Evolutionary conservation across 1,140 invertebrate genomes (phyloP), one percentile per base, ranked within the genome.

Genomic region (Drosophila athabasca): DNA sequence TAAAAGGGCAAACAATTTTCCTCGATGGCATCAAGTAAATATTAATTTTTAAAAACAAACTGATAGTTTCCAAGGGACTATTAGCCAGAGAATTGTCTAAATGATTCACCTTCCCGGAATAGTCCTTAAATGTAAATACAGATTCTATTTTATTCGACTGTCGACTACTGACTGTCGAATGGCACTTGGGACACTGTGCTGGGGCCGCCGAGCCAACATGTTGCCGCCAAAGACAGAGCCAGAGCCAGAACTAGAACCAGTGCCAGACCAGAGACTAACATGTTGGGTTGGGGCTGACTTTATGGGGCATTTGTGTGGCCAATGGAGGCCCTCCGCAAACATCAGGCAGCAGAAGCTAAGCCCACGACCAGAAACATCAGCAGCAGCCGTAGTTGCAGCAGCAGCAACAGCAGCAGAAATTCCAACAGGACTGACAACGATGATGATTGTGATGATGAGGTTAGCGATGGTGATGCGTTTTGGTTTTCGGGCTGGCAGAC

Each of bases 191-290:
- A 7, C 59, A 67, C 52, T 69, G 65, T 69, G n/a, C 50, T 54
- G 75, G 62, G 69, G 46, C 50, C 17, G 46, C 50, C 17, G 58
- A 70, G 57, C 70, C 70, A 79, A 79, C 77, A 79, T 80, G 77
- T 79, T 79, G 70, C 50, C 15, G 24, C 8, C 26, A 35, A 6
- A 39, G 51, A 6, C 51, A 39, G 31, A 29, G 15, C 2, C 29
- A 26, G 31, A 15, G 26, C 22, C n/a, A 13, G 59, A 15, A 1
- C 17, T 19, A 19, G 17, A 19, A 19, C 17, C n/a, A n/a, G n/a
- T n/a, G 35, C 24, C 41, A 24, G 35, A 17, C 26, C 19, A 61
- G 57, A 41, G 67, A 45, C 67, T 69, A 84, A 84, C 79, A 83
- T 84, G 79, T 84, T 84, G 66, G 71, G 15, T 26, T 43, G 44